These are phyloP conservation scores for Apodemus speciosus DNA, from an alignment of 2,113 vertebrate genomes.

Conservation along the genomic window DNA sequence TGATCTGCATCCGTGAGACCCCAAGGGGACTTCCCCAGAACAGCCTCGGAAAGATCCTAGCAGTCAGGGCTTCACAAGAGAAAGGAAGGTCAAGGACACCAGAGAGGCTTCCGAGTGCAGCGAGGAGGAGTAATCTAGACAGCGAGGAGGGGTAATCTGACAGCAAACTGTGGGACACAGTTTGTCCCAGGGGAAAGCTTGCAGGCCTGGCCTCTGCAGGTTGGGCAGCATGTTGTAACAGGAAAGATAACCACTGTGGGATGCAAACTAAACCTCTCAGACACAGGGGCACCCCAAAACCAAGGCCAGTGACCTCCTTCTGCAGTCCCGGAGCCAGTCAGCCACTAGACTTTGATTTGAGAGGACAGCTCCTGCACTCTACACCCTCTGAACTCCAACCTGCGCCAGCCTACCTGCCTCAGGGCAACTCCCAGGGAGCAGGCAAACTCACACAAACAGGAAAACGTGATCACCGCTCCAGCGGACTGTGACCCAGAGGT, in stretches of 20 bases:
- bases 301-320: neutral
- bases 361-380: neutral
- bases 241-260: neutral
- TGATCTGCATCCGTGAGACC: neutral
- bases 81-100: neutral
- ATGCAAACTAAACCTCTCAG: neutral
- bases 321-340: neutral
- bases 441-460: neutral
- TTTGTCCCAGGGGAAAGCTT: neutral
- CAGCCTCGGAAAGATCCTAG: neutral
- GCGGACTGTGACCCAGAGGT: neutral
- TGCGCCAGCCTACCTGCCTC: neutral
- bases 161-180: accelerated
- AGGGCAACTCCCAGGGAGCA: neutral
- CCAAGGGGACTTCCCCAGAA: neutral
- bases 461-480: neutral
- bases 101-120: conserved; percentile 12
- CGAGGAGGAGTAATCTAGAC: neutral
- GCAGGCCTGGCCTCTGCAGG: neutral
- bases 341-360: neutral
- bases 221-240: neutral
- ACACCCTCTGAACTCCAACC: neutral
- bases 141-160: neutral
- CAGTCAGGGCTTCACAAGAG: neutral
- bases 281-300: neutral